Evolutionary conservation across 2,888 invertebrate species (phyloP), one percentile per base, ranked within the genome.

Genomic region (Orthosia cruda): DNA sequence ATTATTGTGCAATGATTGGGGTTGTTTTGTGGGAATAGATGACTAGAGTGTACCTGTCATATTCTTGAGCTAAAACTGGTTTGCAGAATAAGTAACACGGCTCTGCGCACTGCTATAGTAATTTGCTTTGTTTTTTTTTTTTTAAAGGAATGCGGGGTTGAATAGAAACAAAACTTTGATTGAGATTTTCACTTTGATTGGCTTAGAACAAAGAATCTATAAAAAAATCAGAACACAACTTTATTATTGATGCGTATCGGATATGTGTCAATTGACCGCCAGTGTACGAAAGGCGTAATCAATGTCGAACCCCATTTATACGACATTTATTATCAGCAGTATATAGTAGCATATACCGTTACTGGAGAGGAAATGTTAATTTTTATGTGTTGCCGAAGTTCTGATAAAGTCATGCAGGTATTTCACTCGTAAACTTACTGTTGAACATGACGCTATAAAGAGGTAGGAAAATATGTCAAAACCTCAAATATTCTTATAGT

Each of bases 211-310:
- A 32, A 32, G 5, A 32, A 32, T 32, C 9, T 40, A 9, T 1
- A 40, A 40, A 40, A 1, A 40, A 40, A 55, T 61, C 40, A 45
- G 20, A 32, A 16, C 7, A 18, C n/a, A 32, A 58, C 2, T 71
- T 52, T 63, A 63, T 54, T 59, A 50, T 47, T 64, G 26, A 50
- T 55, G 26, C n/a, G n/a, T n/a, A 63, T 63, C 57, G 47, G 47
- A 77, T 50, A 65, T 58, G 20, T 67, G 68, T 82, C 66, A 77
- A 82, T 82, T 69, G 69, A 59, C 69, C 71, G 47, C 50, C 83
- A 69, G 65, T 77, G 65, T 72, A 55, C 26, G 18, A 32, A 52
- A 45, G 49, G 52, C 12, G 26, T 59, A 55, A 77, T 59, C 32
- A 74, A 74, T 55, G 55, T 67, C 32, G 11, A 26, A 52, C 26